phyloP scores from a whole-genome alignment of 2,113 vertebrate genomes.

The Mobula birostris region DNA sequence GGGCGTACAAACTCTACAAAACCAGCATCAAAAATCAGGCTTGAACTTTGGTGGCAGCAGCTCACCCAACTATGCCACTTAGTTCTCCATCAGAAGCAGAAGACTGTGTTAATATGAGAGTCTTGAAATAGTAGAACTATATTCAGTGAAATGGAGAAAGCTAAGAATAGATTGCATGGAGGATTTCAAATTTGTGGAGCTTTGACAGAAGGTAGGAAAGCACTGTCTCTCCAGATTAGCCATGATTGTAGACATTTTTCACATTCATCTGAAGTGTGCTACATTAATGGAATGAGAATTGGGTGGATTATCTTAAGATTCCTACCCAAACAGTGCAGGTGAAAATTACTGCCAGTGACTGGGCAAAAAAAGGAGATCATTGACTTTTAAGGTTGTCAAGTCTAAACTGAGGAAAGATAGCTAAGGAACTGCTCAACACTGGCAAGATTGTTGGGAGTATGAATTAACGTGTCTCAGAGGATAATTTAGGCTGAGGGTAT shows the following conservation, averaged over 20 bases:
- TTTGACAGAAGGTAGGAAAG: too few species aligned
- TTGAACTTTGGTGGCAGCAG: too few species aligned
- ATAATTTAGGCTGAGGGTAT: not conserved
- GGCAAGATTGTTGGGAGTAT: not conserved
- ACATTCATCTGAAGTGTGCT: too few species aligned
- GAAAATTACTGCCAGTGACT: not conserved
- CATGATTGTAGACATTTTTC: too few species aligned
- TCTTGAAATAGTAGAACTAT: not conserved
- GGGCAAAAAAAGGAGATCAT: not conserved
- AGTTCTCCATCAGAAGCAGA: not conserved
- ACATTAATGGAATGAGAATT: too few species aligned
- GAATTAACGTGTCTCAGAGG: not conserved
- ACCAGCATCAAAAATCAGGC: too few species aligned
- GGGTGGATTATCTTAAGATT: not conserved
- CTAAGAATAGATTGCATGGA: not conserved
- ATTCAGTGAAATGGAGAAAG: not conserved
- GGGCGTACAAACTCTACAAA: too few species aligned
- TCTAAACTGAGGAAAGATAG: not conserved
- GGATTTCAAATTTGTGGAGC: too few species aligned
- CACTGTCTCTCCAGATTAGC: too few species aligned
- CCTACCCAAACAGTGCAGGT: not conserved
- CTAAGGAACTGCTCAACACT: not conserved
- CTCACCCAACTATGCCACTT: too few species aligned
- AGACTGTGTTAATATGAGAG: not conserved
- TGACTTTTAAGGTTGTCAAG: not conserved